Conservation (phyloP, 2,888 invertebrate genomes). For the Drosophila colorata region DNA sequence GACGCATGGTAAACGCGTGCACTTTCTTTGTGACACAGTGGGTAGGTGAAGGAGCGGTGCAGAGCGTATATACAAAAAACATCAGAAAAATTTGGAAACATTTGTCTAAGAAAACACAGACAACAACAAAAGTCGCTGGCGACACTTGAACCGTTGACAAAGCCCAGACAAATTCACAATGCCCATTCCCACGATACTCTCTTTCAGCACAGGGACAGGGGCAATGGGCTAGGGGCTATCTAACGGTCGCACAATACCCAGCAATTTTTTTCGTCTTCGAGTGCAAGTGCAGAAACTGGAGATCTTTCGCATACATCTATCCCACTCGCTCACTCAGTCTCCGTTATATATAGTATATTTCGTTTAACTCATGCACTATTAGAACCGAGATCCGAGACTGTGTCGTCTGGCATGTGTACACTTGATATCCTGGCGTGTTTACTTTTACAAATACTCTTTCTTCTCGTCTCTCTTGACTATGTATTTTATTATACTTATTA, state of each 20-base stretch:
- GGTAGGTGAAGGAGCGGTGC: slow-evolving; percentile 20
- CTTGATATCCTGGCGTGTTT: slow-evolving; percentile 81
- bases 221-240: slow-evolving; percentile 50
- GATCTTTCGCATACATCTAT: slow-evolving; percentile 62
- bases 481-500: slow-evolving; percentile 65
- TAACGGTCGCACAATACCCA: slow-evolving; percentile 58
- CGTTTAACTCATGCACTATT: slow-evolving; percentile 61
- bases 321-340: slow-evolving; percentile 17
- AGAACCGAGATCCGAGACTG: slow-evolving; percentile 34
- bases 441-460: slow-evolving; percentile 74
- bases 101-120: slow-evolving; percentile 72
- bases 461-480: slow-evolving; percentile 40
- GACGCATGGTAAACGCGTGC: slow-evolving; percentile 79
- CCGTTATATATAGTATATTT: background rate
- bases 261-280: slow-evolving; percentile 53
- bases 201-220: slow-evolving; percentile 49
- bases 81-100: slow-evolving; percentile 63
- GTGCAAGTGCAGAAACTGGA: slow-evolving; percentile 80
- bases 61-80: slow-evolving; percentile 47
- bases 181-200: slow-evolving; percentile 79
- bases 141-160: slow-evolving; percentile 78
- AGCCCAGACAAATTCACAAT: slow-evolving; percentile 71
- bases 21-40: slow-evolving; percentile 67
- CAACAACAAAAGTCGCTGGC: slow-evolving; percentile 59
- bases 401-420: slow-evolving; percentile 66